phyloP scores from a whole-genome alignment of 2,888 invertebrate species.

The Drosophila birchii region DNA sequence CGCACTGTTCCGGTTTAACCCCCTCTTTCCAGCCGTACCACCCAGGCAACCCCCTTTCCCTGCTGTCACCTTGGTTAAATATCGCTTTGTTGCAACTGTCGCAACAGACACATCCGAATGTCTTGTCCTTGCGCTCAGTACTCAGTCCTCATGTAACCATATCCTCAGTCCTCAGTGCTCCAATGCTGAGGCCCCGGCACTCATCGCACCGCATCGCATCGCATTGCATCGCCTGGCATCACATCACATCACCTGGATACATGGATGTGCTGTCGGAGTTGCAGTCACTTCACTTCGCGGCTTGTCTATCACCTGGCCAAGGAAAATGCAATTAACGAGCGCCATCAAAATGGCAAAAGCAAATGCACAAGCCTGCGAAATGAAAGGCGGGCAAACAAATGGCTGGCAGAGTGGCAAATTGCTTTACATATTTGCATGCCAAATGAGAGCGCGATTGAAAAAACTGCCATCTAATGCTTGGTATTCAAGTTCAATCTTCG shows the following conservation, averaged over 20 bases:
- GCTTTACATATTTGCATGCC: conserved; percentile 43
- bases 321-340: conserved; percentile 71
- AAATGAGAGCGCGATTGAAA: conserved; percentile 21
- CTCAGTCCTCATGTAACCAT: conserved; percentile 7
- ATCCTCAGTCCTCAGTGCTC: not conserved
- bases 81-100: conserved; percentile 50
- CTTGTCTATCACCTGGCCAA: conserved; percentile 55
- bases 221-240: conserved; percentile 14
- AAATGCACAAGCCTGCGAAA: conserved; percentile 43
- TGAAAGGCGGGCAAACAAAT: conserved; percentile 51
- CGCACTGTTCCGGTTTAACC: conserved; percentile 47
- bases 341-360: conserved; percentile 52
- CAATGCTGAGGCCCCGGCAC: not conserved
- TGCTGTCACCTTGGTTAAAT: conserved; percentile 59
- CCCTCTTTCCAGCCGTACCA: not conserved
- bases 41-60: conserved; percentile 14
- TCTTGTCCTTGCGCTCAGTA: conserved; percentile 39
- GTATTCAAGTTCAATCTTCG: conserved; percentile 6
- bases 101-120: conserved; percentile 49
- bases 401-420: conserved; percentile 46
- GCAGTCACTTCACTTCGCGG: conserved; percentile 49
- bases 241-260: conserved; percentile 28
- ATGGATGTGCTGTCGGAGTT: conserved; percentile 17
- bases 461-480: conserved; percentile 11
- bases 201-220: conserved; percentile 19